Evolutionary conservation across 1,140 invertebrate species (phyloP), one percentile per base, ranked within the genome.

Genomic region (Penaeus vannamei): DNA sequence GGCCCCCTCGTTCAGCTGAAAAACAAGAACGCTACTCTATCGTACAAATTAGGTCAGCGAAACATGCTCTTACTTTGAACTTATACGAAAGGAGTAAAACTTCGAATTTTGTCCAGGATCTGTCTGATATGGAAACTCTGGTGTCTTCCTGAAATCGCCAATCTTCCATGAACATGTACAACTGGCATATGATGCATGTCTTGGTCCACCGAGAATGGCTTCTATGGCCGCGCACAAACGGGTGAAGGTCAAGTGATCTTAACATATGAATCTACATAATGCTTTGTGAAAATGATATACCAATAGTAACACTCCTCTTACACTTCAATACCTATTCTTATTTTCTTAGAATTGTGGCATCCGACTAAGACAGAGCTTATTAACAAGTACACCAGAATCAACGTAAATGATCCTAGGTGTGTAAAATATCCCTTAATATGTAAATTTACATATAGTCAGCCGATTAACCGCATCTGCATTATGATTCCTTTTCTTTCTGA

Each of bases 181-280:
- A 62, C 64, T 72, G 82, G 64, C 42, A 19, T 79, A 86, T 86
- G 85, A 80, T 80, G 76, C 85, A 86, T 80, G 85, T 86, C 85
- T 86, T 86, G 85, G 85, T 80, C 85, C 85, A 86, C 85, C 85
- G 85, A 81, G 85, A 86, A 86, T 86, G 76, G 76, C 85, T 64
- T 86, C 85, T 86, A 79, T 26, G 85, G 76, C 85, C 85, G 81
- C 61, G 60, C 76, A 86, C 85, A 86, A 59, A 86, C 76, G 85
- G 85, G 85, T 86, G 85, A 86, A 86, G 85, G 60, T 86, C 83
- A 69, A 36, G 60, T 86, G 85, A 86, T 80, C 59, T 86, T 86
- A 61, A 79, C 60, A 72, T 29, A 86, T 86, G 85, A 86, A 46
- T 42, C 85, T 86, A 86, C 76, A 60, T 77, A 80, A 80, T 86